These are phyloP conservation scores for Temnothorax unifasciatus DNA, from an alignment of 2,888 invertebrate genomes.

Conservation along the genomic window DNA sequence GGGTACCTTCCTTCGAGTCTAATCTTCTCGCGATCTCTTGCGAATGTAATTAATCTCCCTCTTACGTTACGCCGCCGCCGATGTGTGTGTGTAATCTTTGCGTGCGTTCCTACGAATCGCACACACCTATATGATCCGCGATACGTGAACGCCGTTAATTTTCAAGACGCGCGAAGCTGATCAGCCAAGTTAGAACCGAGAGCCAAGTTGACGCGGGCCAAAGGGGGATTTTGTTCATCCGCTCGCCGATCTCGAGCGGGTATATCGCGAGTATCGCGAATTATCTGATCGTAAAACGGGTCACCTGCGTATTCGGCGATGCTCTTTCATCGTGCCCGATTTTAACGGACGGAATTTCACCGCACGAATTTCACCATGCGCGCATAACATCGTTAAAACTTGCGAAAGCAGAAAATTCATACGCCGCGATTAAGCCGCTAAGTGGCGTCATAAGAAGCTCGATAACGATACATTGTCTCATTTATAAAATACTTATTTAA, in stretches of 20 bases:
- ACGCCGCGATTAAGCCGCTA: slow-evolving; percentile 11
- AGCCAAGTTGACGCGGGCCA: background rate
- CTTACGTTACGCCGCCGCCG: background rate
- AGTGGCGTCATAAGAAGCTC: background rate
- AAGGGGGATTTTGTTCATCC: background rate
- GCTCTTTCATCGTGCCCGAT: slow-evolving; percentile 27
- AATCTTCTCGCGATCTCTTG: slow-evolving; percentile 29
- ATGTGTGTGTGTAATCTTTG: background rate
- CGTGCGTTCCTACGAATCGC: background rate
- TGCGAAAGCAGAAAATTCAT: slow-evolving; percentile 54
- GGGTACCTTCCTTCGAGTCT: slow-evolving; percentile 2
- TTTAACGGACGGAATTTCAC: slow-evolving; percentile 50
- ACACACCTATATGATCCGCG: background rate
- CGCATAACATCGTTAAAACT: slow-evolving; percentile 43
- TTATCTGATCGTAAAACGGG: slow-evolving; percentile 46
- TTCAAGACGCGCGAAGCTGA: background rate
- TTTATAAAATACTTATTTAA: background rate
- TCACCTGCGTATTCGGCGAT: slow-evolving; percentile 34
- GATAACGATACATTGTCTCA: background rate
- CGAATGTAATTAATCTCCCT: background rate
- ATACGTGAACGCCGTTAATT: background rate
- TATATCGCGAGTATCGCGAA: background rate
- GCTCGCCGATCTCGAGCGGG: background rate
- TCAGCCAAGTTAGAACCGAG: background rate
- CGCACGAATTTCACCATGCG: slow-evolving; percentile 46